These are phyloP conservation scores for Tholera decimalis DNA, from an alignment of 2,888 invertebrate species.

Conservation along the genomic window DNA sequence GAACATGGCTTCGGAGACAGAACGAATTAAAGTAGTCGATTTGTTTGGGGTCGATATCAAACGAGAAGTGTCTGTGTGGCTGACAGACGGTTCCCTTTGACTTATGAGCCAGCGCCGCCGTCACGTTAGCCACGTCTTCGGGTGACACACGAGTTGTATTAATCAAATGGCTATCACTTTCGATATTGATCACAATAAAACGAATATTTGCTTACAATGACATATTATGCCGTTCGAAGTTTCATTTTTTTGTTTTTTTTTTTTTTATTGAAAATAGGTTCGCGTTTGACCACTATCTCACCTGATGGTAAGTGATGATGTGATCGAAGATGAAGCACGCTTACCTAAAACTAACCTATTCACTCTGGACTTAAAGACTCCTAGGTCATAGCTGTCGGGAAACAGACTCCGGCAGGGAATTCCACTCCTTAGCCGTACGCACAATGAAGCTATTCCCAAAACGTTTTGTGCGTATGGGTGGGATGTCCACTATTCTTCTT, in stretches of 20 bases:
- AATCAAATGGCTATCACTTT: conserved; percentile 49
- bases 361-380: too few relatives aligned
- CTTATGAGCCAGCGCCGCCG: conserved; percentile 53
- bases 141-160: conserved; percentile 38
- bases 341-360: too few relatives aligned
- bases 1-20: conserved; percentile 47
- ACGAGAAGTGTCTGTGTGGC: conserved; percentile 62
- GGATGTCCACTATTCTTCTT: too few relatives aligned
- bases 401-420: too few relatives aligned
- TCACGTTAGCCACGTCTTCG: conserved; percentile 16
- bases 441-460: too few relatives aligned
- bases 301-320: too few relatives aligned
- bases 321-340: too few relatives aligned
- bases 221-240: neutral
- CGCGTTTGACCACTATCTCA: too few relatives aligned
- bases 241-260: conserved; percentile 23
- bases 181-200: conserved; percentile 19
- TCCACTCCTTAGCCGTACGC: too few relatives aligned
- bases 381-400: too few relatives aligned
- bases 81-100: conserved; percentile 60
- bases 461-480: too few relatives aligned
- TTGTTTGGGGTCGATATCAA: conserved; percentile 65
- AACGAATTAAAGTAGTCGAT: conserved; percentile 67
- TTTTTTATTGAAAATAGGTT: too few relatives aligned
- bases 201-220: conserved; percentile 31